Base-by-base conservation (phyloP, 2,113 vertebrate genomes). In the Osmerus eperlanus region DNA sequence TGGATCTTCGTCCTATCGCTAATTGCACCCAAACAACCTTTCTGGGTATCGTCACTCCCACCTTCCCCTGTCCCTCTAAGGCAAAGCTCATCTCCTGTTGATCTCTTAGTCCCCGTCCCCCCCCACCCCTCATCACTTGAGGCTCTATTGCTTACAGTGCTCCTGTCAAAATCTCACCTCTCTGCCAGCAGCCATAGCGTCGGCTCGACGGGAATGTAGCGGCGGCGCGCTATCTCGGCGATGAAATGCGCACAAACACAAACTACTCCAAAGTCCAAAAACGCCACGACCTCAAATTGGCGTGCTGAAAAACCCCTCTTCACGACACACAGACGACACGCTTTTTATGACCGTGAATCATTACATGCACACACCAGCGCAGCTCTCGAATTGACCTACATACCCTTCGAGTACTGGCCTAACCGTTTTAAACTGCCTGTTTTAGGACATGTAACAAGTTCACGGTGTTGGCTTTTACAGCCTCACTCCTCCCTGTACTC, bases 101-200 rank as follows among this genome's bases (percentile, higher is more conserved):
- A 28, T 28, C 2, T 28, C 25, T 28, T 28, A 28, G 25, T 28
- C 21, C 73, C 71, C 59, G n/a, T n/a, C n/a, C 13, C 3, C 60
- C 69, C 63, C 65, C 9, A 1, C 78, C 53, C 76, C 56, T 60
- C 83, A 36, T 47, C 41, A 47, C 41, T 47, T 11, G 9, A 47
- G 41, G 41, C 41, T 81, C 72, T 65, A 76, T 83, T 60, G 78
- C 78, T 80, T 87, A 61, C 86, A 89, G 78, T 73, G 74, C 76
- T 83, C 82, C 85, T 64, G 87, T 84, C 82, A 85, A 90, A 89
- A 36, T 91, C 89, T 90, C 90, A 90, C 89, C 89, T 86, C 87
- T 66, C 79, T 86, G 91, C 84, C 84, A 90, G 85, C 87, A 82
- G 76, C 83, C 84, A 68, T 4, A 74, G 81, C 72, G 74, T 83